Conservation (phyloP, 2,113 vertebrate genomes). For the Phaetusa simplex region DNA sequence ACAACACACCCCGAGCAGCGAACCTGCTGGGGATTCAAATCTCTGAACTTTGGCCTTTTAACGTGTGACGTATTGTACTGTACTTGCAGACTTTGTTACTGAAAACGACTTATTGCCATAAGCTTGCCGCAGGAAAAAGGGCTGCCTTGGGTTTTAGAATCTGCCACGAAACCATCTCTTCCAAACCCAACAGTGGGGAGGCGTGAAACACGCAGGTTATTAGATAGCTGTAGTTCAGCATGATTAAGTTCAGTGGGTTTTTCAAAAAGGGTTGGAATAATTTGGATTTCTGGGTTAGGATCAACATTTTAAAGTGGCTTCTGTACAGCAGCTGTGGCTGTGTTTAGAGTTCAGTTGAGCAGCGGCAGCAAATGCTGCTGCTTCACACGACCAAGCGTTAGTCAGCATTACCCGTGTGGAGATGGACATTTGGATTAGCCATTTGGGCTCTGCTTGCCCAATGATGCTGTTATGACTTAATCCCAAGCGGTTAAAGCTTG, state of each 20-base stretch:
- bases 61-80: fast-evolving
- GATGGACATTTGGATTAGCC: background rate
- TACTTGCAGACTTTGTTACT: fast-evolving
- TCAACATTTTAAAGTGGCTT: background rate
- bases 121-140: background rate
- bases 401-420: background rate
- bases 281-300: background rate
- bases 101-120: background rate
- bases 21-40: background rate
- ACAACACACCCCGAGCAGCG: fast-evolving
- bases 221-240: background rate
- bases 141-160: background rate
- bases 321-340: background rate
- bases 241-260: background rate
- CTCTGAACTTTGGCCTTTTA: background rate
- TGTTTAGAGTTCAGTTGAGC: background rate
- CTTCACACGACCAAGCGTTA: fast-evolving
- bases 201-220: fast-evolving
- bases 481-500: fast-evolving
- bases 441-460: background rate
- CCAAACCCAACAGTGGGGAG: fast-evolving
- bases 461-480: fast-evolving
- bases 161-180: background rate
- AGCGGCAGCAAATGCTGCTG: background rate
- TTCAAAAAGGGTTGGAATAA: background rate